Conservation (phyloP, 2,113 vertebrate species). For the Nansenia antarctica region DNA sequence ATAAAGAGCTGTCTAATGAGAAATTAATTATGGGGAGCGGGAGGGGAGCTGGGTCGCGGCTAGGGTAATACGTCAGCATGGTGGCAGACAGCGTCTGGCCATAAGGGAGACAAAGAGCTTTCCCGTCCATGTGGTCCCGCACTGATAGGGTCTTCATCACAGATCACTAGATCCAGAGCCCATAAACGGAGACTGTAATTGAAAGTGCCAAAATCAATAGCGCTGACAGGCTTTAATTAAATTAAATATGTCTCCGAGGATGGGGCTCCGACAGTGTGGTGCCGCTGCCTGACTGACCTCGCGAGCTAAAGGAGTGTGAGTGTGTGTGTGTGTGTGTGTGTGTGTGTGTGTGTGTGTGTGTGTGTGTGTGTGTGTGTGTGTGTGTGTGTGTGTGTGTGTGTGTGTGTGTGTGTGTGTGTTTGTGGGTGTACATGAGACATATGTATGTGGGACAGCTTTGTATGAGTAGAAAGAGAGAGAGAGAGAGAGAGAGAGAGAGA, state of each 20-base stretch:
- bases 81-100: slow-evolving; percentile 83
- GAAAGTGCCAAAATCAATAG: slow-evolving; percentile 99
- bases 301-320: not conserved
- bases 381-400: not conserved
- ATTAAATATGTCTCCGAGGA: slow-evolving; percentile 90
- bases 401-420: not conserved
- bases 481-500: no score
- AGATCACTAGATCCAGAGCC: slow-evolving; percentile 98
- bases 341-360: slow-evolving; percentile 55
- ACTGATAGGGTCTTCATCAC: slow-evolving; percentile 94
- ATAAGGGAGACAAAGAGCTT: slow-evolving; percentile 91
- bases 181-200: slow-evolving; percentile 89
- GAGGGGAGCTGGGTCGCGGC: slow-evolving; percentile 83
- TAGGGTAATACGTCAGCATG: slow-evolving; percentile 88
- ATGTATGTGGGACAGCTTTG: no score
- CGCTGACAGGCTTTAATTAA: slow-evolving; percentile 97
- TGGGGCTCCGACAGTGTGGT: not conserved
- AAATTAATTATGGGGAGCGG: slow-evolving; percentile 98
- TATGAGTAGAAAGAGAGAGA: no score
- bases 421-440: not conserved
- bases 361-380: slow-evolving; percentile 45
- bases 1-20: slow-evolving; percentile 99
- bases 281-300: slow-evolving; percentile 49
- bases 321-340: not conserved
- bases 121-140: slow-evolving; percentile 89